Base-by-base conservation (phyloP, 2,888 invertebrate species). In the Notodonta dromedarius region DNA sequence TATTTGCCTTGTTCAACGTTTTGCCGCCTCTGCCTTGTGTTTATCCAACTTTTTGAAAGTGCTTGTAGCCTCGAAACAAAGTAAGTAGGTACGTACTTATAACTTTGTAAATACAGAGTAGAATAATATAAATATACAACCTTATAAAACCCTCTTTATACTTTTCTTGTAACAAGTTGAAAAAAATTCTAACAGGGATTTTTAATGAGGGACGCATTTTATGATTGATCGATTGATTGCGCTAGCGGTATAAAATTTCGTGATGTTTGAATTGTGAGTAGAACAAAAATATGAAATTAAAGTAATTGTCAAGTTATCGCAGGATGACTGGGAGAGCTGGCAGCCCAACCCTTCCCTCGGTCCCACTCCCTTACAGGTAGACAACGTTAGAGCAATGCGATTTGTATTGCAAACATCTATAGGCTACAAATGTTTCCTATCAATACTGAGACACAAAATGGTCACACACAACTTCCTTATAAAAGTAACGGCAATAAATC, bases 61-160 rank as follows among this genome's bases (percentile, higher is more conserved):
- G 58, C 59, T 40, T 39, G 51, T 55, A 55, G 55, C 51, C 51
- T 54, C 9, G 24, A 57, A 59, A 62, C 57, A 62, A 66, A 63
- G 51, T 56, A 66, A 67, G 40, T 56, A 24, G 35, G 57, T 67
- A 60, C 53, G 58, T 53, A 44, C 53, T 61, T 51, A 44, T 52
- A 71, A 71, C 64, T 71, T 71, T 67, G 57, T 57, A 58, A 61
- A 61, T 53, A 60, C 16, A 60, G 62, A 54, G 56, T 40, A 8
- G 40, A 40, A 40, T 55, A 39, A 40, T 14, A 40, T 40, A 55
- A 24, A 24, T 24, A 24, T 24, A 24, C 24, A 24, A 24, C 24
- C 24, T 24, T 24, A 24, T 24, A 24, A 24, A 13, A 54, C 14
- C 16, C 16, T 51, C 12, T 39, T 40, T 16, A 11, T 40, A 16